These are phyloP conservation scores for Horisme vitalbata DNA, from an alignment of 2,888 invertebrate species.

Conservation along the genomic window DNA sequence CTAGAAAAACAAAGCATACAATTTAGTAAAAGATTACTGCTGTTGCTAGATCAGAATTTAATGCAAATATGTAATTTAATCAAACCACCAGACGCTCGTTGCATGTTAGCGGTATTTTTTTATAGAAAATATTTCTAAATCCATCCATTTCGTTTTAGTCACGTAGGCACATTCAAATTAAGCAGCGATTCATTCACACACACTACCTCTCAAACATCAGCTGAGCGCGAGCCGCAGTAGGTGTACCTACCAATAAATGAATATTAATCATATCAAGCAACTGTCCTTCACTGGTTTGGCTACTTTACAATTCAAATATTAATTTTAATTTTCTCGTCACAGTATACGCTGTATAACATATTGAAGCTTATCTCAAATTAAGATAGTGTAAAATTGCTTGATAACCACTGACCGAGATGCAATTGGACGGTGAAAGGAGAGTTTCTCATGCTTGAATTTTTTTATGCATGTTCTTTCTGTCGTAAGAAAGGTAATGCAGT, in stretches of 20 bases:
- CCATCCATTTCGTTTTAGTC: background rate
- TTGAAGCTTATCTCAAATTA: conserved; percentile 6
- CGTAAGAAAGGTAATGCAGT: no score
- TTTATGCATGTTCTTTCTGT: conserved; percentile 14
- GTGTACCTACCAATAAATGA: conserved; percentile 15
- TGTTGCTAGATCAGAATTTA: no score
- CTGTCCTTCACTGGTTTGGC: conserved; percentile 16
- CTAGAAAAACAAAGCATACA: no score
- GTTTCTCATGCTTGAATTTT: conserved; percentile 33
- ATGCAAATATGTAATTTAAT: no score
- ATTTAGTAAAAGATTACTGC: no score
- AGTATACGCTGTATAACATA: no score
- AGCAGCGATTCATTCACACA: conserved; percentile 3
- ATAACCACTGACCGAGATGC: conserved; percentile 40
- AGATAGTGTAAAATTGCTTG: conserved; percentile 20
- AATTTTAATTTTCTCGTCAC: conserved; percentile 28
- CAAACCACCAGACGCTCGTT: no score
- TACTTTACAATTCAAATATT: conserved; percentile 32
- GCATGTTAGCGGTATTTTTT: no score
- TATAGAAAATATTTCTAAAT: background rate
- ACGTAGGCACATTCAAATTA: conserved; percentile 9
- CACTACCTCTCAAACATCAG: conserved; percentile 1
- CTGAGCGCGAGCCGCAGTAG: conserved; percentile 17
- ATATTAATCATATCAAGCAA: conserved; percentile 23
- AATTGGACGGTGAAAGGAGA: conserved; percentile 50